Evolutionary conservation across 2,113 vertebrate species (phyloP), one percentile per base, ranked within the genome.

Genomic region (Neomonachus schauinslandi): DNA sequence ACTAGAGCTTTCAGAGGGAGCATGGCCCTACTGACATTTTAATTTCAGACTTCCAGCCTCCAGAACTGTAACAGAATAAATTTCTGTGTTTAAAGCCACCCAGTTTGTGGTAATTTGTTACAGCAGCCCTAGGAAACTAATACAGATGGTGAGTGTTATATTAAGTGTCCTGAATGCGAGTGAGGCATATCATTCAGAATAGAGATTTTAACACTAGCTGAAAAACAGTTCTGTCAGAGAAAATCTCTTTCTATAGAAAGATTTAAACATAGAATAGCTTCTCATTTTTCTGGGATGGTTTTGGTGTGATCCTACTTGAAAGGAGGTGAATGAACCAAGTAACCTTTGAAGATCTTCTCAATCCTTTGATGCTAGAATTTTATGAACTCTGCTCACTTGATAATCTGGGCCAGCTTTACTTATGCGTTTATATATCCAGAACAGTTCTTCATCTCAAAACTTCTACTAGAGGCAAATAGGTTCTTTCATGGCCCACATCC

Each of bases 251-350:
- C 79, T 92, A n/a, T 24, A 92, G 92, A 91, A 42, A 63, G 28
- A 61, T 94, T 98, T 97, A 95, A 97, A 98, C 97, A 96, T 92
- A 98, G 95, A 88, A 95, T 42, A 89, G 42, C 31, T 95, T 94
- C 72, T 95, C 55, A 82, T 96, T 97, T 98, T 93, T 95, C 88
- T 92, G 21, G 61, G 77, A 97, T 97, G 61, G 94, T 98, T 98
- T 98, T 98, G 88, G 82, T 97, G 81, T 97, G 97, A 98, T 98
- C 96, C 97, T 97, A 93, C 97, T 98, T 98, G 91, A 98, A 98
- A 97, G 94, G 95, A 97, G 96, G 96, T 96, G 94, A 98, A 82
- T 94, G 96, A 97, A 95, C 96, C 59, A 72, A 82, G 63, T 98
- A 97, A 98, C 96, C 97, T 98, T 95, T 98, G 90, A 98, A 97